Conservation (phyloP, 1,140 invertebrate genomes). For the Ceratina calcarata region DNA sequence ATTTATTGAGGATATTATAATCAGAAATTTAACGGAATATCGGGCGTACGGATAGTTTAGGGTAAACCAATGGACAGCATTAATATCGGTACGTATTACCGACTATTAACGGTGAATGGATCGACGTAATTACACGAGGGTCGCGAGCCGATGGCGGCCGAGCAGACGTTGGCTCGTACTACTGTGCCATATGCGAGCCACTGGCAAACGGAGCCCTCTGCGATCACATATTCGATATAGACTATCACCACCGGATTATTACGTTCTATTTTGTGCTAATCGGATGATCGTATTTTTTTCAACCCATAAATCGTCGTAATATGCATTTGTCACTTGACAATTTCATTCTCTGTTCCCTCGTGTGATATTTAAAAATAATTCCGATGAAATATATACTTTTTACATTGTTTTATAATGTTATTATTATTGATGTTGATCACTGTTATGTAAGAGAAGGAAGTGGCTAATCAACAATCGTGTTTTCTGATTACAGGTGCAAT, state of each 20-base stretch:
- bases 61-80: slow-evolving; percentile 52
- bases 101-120: slow-evolving; percentile 62
- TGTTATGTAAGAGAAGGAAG: too few relatives aligned
- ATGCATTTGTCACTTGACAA: neutral
- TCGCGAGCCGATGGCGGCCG: slow-evolving; percentile 43
- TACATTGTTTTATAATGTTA: too few relatives aligned
- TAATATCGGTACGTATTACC: slow-evolving; percentile 61
- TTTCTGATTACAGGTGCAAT: slow-evolving; percentile 87
- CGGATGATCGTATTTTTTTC: slow-evolving; percentile 38
- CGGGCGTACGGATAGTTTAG: slow-evolving; percentile 36
- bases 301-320: too few relatives aligned
- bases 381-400: too few relatives aligned
- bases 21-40: slow-evolving; percentile 17
- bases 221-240: slow-evolving; percentile 54
- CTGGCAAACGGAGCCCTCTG: slow-evolving; percentile 48
- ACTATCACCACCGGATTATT: slow-evolving; percentile 47
- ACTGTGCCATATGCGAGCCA: slow-evolving; percentile 44
- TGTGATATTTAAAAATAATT: too few relatives aligned
- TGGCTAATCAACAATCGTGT: neutral
- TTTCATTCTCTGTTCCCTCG: neutral
- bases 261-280: slow-evolving; percentile 41
- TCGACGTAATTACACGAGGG: slow-evolving; percentile 57
- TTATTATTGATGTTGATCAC: too few relatives aligned
- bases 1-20: neutral
- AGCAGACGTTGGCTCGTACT: slow-evolving; percentile 53